Evolutionary conservation across 2,888 invertebrate genomes (phyloP), one percentile per base, ranked within the genome.

Genomic region (Drosophila gaucha): DNA sequence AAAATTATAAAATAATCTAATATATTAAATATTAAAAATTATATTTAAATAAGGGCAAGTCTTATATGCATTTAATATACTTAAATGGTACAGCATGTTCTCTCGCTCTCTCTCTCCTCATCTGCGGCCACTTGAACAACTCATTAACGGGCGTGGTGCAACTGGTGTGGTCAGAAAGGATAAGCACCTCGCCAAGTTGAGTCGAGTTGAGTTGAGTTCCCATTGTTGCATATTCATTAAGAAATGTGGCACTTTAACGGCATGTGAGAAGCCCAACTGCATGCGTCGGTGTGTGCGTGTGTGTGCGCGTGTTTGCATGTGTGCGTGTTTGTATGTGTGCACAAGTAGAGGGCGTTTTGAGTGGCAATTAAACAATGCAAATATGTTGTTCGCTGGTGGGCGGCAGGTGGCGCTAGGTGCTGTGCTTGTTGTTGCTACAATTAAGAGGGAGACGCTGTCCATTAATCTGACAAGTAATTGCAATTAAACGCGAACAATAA

Each of bases 401-500:
- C 35, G 44, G 56, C 22, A 28, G 74, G 55, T 51, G 68, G 55
- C 60, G 50, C 31, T 30, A 54, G 33, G 47, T 41, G 41, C 41
- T 44, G 49, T 41, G 52, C 57, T 47, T 68, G 63, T 62, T 74
- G 69, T 49, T 59, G 69, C 54, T 58, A 70, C 66, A 82, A 67
- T 78, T 70, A 71, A 76, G 52, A 56, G 51, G 51, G 30, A 22
- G n/a, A 18, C 30, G 70, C 64, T 74, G 66, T 73, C 67, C 88
- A 88, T 88, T 88, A 88, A 74, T 76, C 72, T 73, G 80, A 68
- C 86, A 78, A 84, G 72, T 86, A 88, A 85, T 83, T 88, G 69
- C 80, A 88, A 88, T 85, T 85, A 84, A 74, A 55, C 51, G 33
- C 47, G 35, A 83, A 80, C 83, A 80, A 83, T 66, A 57, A 43